A percentile compares a stretch with the other conserved stretches of the same genome.
phyloP scores from a whole-genome alignment of 2,797 vertebrate genomes.

The Lagorchestes hirsutus region DNA sequence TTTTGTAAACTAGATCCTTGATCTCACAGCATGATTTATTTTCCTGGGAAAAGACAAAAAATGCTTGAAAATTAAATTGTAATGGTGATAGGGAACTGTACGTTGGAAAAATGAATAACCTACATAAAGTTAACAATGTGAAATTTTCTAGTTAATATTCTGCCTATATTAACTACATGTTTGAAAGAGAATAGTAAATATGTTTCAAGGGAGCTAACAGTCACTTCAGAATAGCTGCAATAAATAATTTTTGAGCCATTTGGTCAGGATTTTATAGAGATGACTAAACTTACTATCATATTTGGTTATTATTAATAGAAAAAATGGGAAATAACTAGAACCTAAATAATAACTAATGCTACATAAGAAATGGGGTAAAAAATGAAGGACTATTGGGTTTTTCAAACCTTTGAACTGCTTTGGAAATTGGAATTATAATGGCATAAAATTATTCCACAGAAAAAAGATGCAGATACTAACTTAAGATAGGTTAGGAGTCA shows the following conservation, averaged over 20 bases:
- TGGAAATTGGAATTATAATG: not conserved
- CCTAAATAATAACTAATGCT: slow-evolving; percentile 53
- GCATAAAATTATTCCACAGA: not conserved
- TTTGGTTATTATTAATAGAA: slow-evolving; percentile 68
- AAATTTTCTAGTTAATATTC: slow-evolving; percentile 58
- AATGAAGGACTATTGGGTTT: not conserved
- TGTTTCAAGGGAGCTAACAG: slow-evolving; percentile 45
- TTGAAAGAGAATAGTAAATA: slow-evolving; percentile 44
- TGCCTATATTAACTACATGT: slow-evolving; percentile 7
- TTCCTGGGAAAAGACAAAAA: slow-evolving; percentile 42
- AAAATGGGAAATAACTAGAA: slow-evolving; percentile 63
- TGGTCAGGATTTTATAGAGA: slow-evolving; percentile 65
- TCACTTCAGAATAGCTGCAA: slow-evolving; percentile 49
- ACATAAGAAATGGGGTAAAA: slow-evolving; percentile 52
- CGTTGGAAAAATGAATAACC: slow-evolving; percentile 37
- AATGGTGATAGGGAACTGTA: not conserved
- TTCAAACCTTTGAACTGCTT: not conserved
- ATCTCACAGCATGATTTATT: slow-evolving; percentile 57
- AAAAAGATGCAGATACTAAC: not conserved
- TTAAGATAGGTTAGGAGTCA: not conserved
- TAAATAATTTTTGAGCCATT: slow-evolving; percentile 60
- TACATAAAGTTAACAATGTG: not conserved
- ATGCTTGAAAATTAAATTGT: slow-evolving; percentile 62
- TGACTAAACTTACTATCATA: slow-evolving; percentile 75
- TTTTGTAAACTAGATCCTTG: slow-evolving; percentile 11